Evolutionary conservation across 1,140 invertebrate species (phyloP).

Genomic region (Augochlora pura): DNA sequence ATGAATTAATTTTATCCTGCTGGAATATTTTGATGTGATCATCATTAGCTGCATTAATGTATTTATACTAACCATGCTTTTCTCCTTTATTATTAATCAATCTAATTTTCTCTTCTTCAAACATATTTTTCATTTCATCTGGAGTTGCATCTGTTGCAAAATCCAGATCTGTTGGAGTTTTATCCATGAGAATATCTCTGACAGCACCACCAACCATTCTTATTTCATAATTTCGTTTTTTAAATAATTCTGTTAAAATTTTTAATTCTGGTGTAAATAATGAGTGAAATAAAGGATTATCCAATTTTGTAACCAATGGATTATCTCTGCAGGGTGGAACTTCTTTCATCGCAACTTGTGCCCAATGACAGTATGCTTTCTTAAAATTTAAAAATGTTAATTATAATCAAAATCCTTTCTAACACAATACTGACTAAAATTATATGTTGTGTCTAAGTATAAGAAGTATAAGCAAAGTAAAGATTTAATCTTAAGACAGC

Average conservation of each 20-base stretch:
- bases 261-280: constrained; percentile 92
- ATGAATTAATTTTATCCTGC: background rate
- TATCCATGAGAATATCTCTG: constrained; percentile 95
- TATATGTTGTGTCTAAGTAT: too few species aligned
- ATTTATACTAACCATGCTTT: constrained; percentile 84
- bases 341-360: constrained; percentile 52
- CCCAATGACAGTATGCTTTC: constrained; percentile 50
- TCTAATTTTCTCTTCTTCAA: constrained; percentile 90
- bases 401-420: background rate
- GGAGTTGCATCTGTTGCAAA: constrained; percentile 99
- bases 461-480: background rate
- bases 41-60: background rate
- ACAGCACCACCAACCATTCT: constrained; percentile 97
- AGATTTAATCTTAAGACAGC: background rate
- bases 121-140: constrained; percentile 97
- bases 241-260: constrained; percentile 86
- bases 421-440: background rate
- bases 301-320: constrained; percentile 86
- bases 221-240: constrained; percentile 91
- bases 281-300: constrained; percentile 87
- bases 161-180: constrained; percentile 94
- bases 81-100: constrained; percentile 97
- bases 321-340: constrained; percentile 81
- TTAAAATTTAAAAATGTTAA: background rate
- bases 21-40: background rate